Conservation (phyloP, 2,113 vertebrate species). For the Plestiodon gilberti region DNA sequence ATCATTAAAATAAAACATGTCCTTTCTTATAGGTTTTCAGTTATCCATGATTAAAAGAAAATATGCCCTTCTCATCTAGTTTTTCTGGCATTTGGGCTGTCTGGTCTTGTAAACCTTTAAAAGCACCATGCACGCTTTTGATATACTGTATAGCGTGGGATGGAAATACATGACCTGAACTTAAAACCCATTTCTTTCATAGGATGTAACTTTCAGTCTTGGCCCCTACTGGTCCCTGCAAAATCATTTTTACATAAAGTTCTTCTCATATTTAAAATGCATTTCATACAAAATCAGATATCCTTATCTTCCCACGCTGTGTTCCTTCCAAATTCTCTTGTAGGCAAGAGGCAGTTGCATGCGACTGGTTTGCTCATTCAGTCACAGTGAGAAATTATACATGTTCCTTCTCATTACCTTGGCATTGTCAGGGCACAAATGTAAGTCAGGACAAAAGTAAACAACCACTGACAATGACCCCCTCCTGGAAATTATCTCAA, state of each 20-base stretch:
- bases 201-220: not conserved
- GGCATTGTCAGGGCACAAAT: not conserved
- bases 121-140: not conserved
- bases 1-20: not conserved
- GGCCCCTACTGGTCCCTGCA: not conserved
- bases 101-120: not conserved
- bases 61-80: not conserved
- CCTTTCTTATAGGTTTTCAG: not conserved
- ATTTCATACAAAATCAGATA: not conserved
- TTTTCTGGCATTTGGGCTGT: not conserved
- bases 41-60: not conserved
- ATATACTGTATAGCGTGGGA: not conserved
- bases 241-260: not conserved
- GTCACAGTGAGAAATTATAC: not conserved
- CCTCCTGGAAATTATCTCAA: not conserved
- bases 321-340: conserved; percentile 7
- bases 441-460: not conserved
- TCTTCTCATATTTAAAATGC: not conserved
- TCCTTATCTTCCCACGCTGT: conserved; percentile 8
- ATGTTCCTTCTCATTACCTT: not conserved
- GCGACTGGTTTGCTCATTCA: not conserved
- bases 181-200: not conserved
- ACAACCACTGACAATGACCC: not conserved
- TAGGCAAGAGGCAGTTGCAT: not conserved
- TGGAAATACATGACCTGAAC: not conserved